These are phyloP conservation scores for Xiphophorus hellerii DNA, from an alignment of 2,113 vertebrate genomes.

Conservation along the genomic window DNA sequence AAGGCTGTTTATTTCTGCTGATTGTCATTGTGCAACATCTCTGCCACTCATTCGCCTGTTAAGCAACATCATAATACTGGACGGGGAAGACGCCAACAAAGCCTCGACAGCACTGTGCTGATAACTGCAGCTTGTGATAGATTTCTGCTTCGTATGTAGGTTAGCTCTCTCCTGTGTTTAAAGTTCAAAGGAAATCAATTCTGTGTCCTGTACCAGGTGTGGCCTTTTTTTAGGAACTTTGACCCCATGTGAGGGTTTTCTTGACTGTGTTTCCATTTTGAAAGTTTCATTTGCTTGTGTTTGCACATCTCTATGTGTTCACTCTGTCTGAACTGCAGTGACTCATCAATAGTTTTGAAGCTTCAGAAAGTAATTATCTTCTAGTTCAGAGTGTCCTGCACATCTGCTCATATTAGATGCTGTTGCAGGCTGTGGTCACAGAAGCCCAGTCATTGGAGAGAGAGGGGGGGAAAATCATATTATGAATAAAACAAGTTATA, in stretches of 20 bases:
- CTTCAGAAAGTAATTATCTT: background rate
- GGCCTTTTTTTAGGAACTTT: constrained; percentile 38
- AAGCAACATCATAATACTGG: constrained; percentile 41
- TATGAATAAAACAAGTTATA: background rate
- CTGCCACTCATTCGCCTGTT: constrained; percentile 30
- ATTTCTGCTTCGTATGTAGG: constrained; percentile 50
- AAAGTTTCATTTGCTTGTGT: background rate
- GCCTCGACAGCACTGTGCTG: constrained; percentile 23
- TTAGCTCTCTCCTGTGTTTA: constrained; percentile 56
- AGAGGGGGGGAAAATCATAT: background rate
- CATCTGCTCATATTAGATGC: background rate
- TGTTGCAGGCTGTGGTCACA: background rate
- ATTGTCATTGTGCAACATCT: constrained; percentile 50
- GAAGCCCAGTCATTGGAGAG: background rate
- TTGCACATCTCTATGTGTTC: constrained; percentile 8
- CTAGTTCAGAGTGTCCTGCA: background rate
- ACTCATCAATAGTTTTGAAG: background rate
- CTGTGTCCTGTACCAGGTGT: constrained; percentile 42
- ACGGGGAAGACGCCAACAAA: constrained; percentile 21
- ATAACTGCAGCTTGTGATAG: constrained; percentile 50
- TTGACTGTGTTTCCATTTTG: background rate
- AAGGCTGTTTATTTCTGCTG: constrained; percentile 51
- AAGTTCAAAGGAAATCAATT: constrained; percentile 69
- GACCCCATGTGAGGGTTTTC: constrained; percentile 30
- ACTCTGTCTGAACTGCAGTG: background rate